These are phyloP conservation scores for Plutomurus gul DNA, from an alignment of 1,140 invertebrate species.

Conservation along the genomic window DNA sequence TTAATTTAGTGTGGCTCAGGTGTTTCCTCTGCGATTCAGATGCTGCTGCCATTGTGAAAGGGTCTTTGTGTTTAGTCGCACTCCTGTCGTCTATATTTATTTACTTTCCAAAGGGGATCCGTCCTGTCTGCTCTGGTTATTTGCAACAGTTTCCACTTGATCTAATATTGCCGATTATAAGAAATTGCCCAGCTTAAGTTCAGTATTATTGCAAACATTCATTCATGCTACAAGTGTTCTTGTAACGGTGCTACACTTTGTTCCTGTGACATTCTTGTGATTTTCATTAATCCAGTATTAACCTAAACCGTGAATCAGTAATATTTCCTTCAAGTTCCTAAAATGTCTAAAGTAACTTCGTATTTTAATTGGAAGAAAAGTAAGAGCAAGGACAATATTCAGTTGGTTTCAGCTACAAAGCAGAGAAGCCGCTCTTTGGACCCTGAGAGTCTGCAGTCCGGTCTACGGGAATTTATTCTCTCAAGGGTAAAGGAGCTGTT, in stretches of 20 bases:
- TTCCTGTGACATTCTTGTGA: no score
- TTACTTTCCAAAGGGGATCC: background rate
- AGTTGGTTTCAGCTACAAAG: conserved; percentile 59
- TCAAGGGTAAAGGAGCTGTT: conserved; percentile 39
- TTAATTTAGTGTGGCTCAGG: background rate
- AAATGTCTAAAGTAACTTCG: conserved; percentile 56
- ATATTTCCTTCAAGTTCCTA: no score
- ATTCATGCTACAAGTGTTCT: no score
- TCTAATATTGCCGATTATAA: no score
- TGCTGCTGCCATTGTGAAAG: background rate
- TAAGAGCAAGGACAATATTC: conserved; percentile 61
- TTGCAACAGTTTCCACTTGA: no score
- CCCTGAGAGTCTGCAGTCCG: conserved; percentile 73
- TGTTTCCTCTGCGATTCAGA: background rate
- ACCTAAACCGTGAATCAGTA: no score
- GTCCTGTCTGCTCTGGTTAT: no score
- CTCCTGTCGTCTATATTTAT: background rate
- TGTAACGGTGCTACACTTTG: no score
- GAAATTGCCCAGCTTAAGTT: no score
- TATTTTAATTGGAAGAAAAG: conserved; percentile 75
- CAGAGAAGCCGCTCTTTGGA: conserved; percentile 77
- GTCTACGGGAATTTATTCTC: conserved; percentile 66
- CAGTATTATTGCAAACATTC: no score
- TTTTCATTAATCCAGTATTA: no score
- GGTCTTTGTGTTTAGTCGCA: no score